These are phyloP conservation scores for Echinops telfairi DNA, from an alignment of 2,113 vertebrate genomes.

Conservation along the genomic window DNA sequence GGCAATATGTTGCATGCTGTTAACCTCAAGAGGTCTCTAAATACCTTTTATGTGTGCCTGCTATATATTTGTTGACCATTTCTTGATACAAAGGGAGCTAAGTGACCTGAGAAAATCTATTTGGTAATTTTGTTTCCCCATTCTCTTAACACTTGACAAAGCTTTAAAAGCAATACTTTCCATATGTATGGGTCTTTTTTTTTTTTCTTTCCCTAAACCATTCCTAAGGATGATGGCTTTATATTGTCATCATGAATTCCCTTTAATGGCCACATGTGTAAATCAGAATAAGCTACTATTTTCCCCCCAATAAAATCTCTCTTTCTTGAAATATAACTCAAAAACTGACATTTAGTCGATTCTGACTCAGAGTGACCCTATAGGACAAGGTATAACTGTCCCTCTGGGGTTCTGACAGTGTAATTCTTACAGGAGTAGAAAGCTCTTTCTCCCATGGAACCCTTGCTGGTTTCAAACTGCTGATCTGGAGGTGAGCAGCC, in stretches of 20 bases:
- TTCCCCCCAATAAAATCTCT: not conserved
- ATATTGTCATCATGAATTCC: not conserved
- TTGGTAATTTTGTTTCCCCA: conserved; percentile 43
- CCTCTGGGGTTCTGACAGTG: too few relatives aligned
- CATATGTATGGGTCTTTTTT: not conserved
- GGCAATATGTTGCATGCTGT: conserved; percentile 71
- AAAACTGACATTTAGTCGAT: too few relatives aligned
- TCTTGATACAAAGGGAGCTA: conserved; percentile 53
- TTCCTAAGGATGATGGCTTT: not conserved
- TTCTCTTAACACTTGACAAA: conserved; percentile 39
- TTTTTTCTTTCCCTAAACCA: not conserved
- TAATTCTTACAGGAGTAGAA: too few relatives aligned
- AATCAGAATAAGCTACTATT: not conserved
- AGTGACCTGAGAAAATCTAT: conserved; percentile 45
- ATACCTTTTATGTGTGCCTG: conserved; percentile 57
- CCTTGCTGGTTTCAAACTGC: too few relatives aligned
- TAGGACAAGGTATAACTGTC: too few relatives aligned
- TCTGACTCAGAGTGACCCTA: too few relatives aligned
- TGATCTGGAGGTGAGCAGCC: too few relatives aligned
- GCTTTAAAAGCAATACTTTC: conserved; percentile 50
- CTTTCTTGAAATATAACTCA: conserved; percentile 11
- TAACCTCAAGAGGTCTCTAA: conserved; percentile 71
- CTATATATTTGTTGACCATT: conserved; percentile 70
- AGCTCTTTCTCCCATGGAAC: too few relatives aligned
- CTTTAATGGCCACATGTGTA: not conserved